These are phyloP conservation scores for Andrena bucephala DNA, from an alignment of 2,888 invertebrate genomes.

Conservation along the genomic window DNA sequence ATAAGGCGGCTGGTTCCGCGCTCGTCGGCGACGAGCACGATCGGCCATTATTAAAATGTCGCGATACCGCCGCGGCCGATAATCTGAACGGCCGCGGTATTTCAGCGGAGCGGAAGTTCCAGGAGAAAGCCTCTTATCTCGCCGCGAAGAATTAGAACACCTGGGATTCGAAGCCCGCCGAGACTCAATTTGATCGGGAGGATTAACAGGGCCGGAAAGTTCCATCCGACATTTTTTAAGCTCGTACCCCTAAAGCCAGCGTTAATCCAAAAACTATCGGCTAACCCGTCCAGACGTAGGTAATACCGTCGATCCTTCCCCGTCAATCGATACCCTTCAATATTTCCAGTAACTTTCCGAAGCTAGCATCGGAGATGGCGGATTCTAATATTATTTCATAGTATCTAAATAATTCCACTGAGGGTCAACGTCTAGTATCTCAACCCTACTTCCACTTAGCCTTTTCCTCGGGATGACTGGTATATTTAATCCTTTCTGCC, in stretches of 20 bases:
- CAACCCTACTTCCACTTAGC: neutral
- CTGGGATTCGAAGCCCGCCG: neutral
- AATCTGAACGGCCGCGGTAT: slow-evolving; percentile 25
- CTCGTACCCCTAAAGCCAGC: neutral
- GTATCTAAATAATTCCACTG: too few species aligned
- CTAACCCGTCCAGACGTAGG: slow-evolving; percentile 24
- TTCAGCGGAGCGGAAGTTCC: slow-evolving; percentile 11
- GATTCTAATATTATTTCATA: too few species aligned
- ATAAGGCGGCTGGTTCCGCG: slow-evolving; percentile 42
- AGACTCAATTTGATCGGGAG: slow-evolving; percentile 14
- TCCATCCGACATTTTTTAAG: slow-evolving; percentile 11
- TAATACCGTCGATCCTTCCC: slow-evolving; percentile 6
- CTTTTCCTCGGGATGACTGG: neutral
- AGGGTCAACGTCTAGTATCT: neutral
- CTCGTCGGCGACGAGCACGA: slow-evolving; percentile 35
- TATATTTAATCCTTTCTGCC: neutral
- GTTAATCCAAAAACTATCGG: slow-evolving; percentile 6
- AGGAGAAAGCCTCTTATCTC: slow-evolving; percentile 32
- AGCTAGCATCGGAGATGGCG: slow-evolving; percentile 12
- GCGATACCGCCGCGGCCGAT: slow-evolving; percentile 43
- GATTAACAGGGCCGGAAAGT: slow-evolving; percentile 21
- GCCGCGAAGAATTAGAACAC: slow-evolving; percentile 17
- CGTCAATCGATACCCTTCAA: slow-evolving; percentile 12
- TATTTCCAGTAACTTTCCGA: slow-evolving; percentile 21
- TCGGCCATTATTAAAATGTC: slow-evolving; percentile 51